phyloP scores from a whole-genome alignment of 2,888 invertebrate genomes.

The Pantelozetes paolii region DNA sequence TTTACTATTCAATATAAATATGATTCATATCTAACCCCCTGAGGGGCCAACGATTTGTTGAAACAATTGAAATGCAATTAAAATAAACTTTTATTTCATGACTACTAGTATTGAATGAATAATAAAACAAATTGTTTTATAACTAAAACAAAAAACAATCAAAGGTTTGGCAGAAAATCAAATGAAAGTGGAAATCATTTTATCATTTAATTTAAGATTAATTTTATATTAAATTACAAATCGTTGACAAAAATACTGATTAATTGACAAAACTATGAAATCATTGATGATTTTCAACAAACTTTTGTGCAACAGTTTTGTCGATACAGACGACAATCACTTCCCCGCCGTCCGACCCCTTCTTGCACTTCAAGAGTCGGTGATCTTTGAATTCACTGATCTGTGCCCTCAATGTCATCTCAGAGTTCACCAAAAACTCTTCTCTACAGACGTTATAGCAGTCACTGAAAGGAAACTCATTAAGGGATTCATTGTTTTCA shows the following conservation, averaged over 20 bases:
- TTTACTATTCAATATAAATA: too few species aligned
- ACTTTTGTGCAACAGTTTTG: constrained; percentile 30
- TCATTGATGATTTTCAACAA: constrained; percentile 27
- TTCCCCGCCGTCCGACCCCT: constrained; percentile 75
- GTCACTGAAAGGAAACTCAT: constrained; percentile 82
- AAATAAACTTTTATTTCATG: too few species aligned
- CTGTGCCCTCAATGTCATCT: constrained; percentile 81
- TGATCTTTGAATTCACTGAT: constrained; percentile 94
- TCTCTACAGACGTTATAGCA: constrained; percentile 76
- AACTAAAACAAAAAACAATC: too few species aligned
- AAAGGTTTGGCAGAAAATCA: too few species aligned
- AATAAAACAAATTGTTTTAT: too few species aligned
- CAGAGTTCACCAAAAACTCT: constrained; percentile 85
- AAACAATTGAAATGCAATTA: too few species aligned
- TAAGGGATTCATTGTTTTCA: constrained; percentile 61
- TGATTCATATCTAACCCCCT: too few species aligned
- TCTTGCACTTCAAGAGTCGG: constrained; percentile 75
- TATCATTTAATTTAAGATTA: background rate
- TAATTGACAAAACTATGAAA: background rate
- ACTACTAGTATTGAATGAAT: too few species aligned
- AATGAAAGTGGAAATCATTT: background rate
- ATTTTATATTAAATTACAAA: background rate
- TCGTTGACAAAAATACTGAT: background rate
- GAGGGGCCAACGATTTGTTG: too few species aligned
- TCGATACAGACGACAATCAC: constrained; percentile 35